A percentile compares a stretch with the other conserved stretches of the same genome.
phyloP scores from a whole-genome alignment of 2,113 vertebrate species.

The Anser brachyrhynchus region DNA sequence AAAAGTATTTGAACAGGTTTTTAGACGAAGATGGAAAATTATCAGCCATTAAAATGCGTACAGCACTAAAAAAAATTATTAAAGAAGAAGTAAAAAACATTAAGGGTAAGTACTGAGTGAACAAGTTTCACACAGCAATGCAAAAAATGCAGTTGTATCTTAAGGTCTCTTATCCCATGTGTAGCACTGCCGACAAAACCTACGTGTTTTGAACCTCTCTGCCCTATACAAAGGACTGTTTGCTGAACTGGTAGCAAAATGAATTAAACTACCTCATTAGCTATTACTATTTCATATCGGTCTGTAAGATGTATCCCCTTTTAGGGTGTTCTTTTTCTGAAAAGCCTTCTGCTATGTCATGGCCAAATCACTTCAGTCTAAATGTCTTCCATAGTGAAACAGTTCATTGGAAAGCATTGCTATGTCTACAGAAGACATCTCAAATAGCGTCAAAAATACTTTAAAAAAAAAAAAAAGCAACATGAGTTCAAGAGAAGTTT shows the following conservation, averaged over 20 bases:
- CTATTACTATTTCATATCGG: background rate
- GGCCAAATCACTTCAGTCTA: background rate
- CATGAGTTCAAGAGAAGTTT: background rate
- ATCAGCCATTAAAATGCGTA: slow-evolving; percentile 72
- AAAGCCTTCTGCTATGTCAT: background rate
- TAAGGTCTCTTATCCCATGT: background rate
- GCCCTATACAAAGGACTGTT: fast-evolving
- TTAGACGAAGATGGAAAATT: slow-evolving; percentile 60
- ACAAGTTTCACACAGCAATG: background rate
- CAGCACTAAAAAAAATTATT: slow-evolving; percentile 68
- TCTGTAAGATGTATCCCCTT: background rate
- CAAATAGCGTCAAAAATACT: background rate
- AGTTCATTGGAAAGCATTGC: background rate
- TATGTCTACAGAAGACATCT: background rate
- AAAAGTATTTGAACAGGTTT: slow-evolving; percentile 49
- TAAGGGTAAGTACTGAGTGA: slow-evolving; percentile 56
- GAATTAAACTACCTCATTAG: background rate
- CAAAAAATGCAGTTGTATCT: background rate
- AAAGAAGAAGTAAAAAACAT: slow-evolving; percentile 67
- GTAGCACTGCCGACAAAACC: background rate
- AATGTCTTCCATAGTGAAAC: background rate
- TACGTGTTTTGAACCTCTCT: background rate
- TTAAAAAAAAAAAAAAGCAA: background rate
- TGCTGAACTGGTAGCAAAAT: background rate
- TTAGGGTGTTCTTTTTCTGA: background rate